Conservation (phyloP, 2,888 invertebrate genomes). For the Acanthopleura granulata region DNA sequence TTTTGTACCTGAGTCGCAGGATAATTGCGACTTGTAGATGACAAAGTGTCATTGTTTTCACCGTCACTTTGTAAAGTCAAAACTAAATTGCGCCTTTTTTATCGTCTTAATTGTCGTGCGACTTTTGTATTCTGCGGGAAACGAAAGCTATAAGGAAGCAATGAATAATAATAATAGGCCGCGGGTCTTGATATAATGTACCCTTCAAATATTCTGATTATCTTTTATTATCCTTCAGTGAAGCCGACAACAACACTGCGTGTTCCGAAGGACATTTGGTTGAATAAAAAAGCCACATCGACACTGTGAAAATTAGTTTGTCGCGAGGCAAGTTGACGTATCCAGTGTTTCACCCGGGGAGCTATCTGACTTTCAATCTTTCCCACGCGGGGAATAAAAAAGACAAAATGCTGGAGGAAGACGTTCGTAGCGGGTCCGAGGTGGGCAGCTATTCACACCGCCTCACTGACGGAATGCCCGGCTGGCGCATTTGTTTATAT, state of each 20-base stretch:
- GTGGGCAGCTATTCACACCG: background rate
- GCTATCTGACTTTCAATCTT: background rate
- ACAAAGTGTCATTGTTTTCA: too few relatives aligned
- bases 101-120: too few relatives aligned
- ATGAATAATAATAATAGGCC: too few relatives aligned
- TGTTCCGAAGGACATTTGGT: background rate
- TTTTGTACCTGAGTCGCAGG: too few relatives aligned
- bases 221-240: too few relatives aligned
- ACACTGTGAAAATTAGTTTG: conserved; percentile 8
- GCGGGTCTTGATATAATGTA: too few relatives aligned
- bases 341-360: background rate
- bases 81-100: too few relatives aligned
- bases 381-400: background rate
- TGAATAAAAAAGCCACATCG: background rate
- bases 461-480: conserved; percentile 1
- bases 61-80: too few relatives aligned
- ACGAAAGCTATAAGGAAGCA: too few relatives aligned
- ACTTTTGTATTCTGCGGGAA: too few relatives aligned
- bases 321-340: background rate
- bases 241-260: background rate
- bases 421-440: background rate
- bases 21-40: too few relatives aligned
- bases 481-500: conserved; percentile 1
- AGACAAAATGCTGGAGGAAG: background rate
- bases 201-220: too few relatives aligned